Conservation (phyloP, 2,888 invertebrate species). For the Bedellia somnulentella region DNA sequence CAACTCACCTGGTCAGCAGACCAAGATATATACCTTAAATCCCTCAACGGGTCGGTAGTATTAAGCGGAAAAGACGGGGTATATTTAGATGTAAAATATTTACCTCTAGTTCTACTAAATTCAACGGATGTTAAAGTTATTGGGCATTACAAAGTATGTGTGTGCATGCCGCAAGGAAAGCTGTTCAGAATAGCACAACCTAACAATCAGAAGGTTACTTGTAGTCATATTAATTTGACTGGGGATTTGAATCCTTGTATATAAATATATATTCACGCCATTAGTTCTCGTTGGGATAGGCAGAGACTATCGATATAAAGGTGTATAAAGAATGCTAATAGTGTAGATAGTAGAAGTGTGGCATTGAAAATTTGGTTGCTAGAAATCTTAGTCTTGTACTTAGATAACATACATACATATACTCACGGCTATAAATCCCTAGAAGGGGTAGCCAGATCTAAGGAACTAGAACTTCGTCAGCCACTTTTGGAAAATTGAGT, state of each 20-base stretch:
- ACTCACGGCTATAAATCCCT: too few relatives aligned
- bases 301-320: too few relatives aligned
- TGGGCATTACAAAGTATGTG: constrained; percentile 82
- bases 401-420: too few relatives aligned
- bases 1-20: constrained; percentile 76
- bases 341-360: too few relatives aligned
- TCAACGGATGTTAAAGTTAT: constrained; percentile 25
- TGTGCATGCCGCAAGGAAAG: constrained; percentile 88
- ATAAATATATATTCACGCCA: too few relatives aligned
- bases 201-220: constrained; percentile 59
- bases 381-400: too few relatives aligned
- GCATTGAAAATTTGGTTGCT: too few relatives aligned
- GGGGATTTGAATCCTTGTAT: constrained; percentile 67
- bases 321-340: too few relatives aligned
- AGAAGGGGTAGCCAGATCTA: too few relatives aligned
- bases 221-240: constrained; percentile 64
- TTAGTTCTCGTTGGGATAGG: too few relatives aligned
- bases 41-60: constrained; percentile 73
- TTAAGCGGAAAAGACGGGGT: constrained; percentile 72
- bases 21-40: constrained; percentile 75
- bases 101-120: constrained; percentile 65
- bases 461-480: too few relatives aligned
- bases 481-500: too few relatives aligned
- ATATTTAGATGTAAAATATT: constrained; percentile 68
- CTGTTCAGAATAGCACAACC: constrained; percentile 77